A percentile compares a stretch with the other conserved stretches of the same genome.
phyloP scores from a whole-genome alignment of 1,140 invertebrate genomes.

The Bombus cullumanus region DNA sequence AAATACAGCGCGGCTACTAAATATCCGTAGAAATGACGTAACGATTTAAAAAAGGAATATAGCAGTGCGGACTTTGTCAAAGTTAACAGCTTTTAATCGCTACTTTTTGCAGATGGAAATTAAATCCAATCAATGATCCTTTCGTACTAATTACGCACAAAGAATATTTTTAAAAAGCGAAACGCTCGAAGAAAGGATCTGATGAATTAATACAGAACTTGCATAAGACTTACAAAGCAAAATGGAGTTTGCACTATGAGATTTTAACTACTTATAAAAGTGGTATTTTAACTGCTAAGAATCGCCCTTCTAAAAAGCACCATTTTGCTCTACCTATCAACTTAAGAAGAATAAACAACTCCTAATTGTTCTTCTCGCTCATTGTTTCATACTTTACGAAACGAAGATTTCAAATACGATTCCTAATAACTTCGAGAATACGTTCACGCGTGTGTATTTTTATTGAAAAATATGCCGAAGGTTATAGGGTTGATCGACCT shows the following conservation, averaged over 20 bases:
- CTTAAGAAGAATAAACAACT: background rate
- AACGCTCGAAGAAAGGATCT: too few species aligned
- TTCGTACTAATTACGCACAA: background rate
- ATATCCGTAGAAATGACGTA: background rate
- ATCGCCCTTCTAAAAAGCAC: background rate
- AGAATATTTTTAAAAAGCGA: background rate
- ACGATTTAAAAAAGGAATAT: background rate
- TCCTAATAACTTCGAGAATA: too few species aligned
- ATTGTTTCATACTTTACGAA: background rate
- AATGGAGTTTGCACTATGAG: too few species aligned
- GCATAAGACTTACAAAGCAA: too few species aligned
- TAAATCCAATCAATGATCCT: background rate
- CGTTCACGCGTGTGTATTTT: too few species aligned
- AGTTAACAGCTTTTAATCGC: background rate
- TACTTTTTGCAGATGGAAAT: background rate
- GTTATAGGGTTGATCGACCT: constrained; percentile 18
- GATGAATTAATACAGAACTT: too few species aligned
- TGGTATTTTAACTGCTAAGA: background rate
- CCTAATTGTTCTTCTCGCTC: background rate
- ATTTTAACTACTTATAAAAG: background rate
- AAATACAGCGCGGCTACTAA: background rate
- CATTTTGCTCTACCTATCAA: too few species aligned
- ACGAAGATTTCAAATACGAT: background rate
- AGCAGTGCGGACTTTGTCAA: background rate
- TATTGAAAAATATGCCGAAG: background rate